Percentiles rank a stretch among this genome's conserved stretches.
Conservation (phyloP, 2,888 invertebrate genomes). For the Dryobotodes eremita region DNA sequence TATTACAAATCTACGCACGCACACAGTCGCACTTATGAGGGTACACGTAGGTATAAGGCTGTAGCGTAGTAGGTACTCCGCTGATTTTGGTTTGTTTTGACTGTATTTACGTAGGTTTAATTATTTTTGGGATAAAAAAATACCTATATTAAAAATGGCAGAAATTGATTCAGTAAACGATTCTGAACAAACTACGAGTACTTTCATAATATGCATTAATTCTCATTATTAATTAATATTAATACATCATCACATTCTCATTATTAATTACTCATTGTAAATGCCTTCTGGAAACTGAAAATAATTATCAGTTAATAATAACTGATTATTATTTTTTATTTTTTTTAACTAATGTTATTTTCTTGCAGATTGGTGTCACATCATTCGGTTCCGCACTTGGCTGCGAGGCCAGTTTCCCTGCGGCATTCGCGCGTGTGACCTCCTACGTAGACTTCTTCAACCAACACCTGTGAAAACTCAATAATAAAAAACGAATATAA, state of each 20-base stretch:
- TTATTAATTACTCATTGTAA: not conserved
- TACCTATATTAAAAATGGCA: not conserved
- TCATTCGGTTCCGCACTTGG: conserved; percentile 74
- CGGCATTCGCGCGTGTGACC: conserved; percentile 73
- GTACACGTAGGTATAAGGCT: too few species aligned
- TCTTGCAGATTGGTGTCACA: conserved; percentile 75
- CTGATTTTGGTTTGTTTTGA: not conserved
- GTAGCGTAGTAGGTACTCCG: not conserved
- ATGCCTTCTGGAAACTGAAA: not conserved
- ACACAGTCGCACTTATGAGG: not conserved
- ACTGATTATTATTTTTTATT: too few species aligned
- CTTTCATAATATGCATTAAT: not conserved
- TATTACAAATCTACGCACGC: not conserved
- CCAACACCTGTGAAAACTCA: conserved; percentile 57
- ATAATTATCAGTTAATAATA: not conserved
- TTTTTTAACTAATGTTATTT: not conserved
- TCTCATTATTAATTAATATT: too few species aligned
- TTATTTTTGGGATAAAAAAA: too few species aligned
- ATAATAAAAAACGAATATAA: not conserved
- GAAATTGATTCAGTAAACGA: not conserved
- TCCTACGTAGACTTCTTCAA: conserved; percentile 70
- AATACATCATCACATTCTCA: too few species aligned
- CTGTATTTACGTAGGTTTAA: too few species aligned
- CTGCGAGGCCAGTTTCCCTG: conserved; percentile 68
- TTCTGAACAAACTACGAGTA: not conserved